Conservation (phyloP, 2,888 invertebrate genomes). For the Chymomyza procnemis region DNA sequence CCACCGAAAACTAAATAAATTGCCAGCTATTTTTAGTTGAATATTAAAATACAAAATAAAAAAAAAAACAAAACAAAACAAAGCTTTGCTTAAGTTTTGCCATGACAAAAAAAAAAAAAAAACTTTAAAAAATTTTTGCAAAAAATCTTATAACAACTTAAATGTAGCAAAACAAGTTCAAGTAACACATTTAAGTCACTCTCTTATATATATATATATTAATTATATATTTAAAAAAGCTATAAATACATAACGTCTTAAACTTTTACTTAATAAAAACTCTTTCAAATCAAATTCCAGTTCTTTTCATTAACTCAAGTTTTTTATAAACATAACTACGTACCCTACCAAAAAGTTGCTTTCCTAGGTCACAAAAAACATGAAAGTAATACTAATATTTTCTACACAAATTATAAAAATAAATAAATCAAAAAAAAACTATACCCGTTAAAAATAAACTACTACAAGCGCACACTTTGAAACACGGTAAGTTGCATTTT, state of each 20-base stretch:
- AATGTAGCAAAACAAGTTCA: not conserved
- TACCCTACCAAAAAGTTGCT: conserved; percentile 23
- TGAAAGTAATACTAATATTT: conserved; percentile 51
- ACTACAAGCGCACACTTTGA: conserved; percentile 59
- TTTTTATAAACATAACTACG: not conserved
- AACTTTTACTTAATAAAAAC: conserved; percentile 69
- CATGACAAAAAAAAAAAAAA: not conserved
- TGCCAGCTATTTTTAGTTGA: too few species aligned
- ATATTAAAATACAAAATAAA: not conserved
- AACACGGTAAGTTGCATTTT: conserved; percentile 64
- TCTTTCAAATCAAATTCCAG: conserved; percentile 72
- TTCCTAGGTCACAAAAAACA: too few species aligned
- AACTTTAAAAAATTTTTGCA: not conserved
- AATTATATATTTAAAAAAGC: conserved; percentile 10
- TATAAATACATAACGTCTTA: conserved; percentile 55
- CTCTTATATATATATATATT: not conserved
- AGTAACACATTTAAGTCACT: not conserved
- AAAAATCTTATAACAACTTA: not conserved
- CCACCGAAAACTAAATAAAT: conserved; percentile 47
- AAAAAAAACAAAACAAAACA: not conserved
- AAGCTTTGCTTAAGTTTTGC: not conserved
- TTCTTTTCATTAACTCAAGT: conserved; percentile 54
- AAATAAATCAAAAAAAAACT: conserved; percentile 16
- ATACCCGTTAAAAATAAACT: conserved; percentile 35
- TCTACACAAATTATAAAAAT: conserved; percentile 18